phyloP scores from a whole-genome alignment of 2,888 invertebrate genomes.

The Molorchus minor region DNA sequence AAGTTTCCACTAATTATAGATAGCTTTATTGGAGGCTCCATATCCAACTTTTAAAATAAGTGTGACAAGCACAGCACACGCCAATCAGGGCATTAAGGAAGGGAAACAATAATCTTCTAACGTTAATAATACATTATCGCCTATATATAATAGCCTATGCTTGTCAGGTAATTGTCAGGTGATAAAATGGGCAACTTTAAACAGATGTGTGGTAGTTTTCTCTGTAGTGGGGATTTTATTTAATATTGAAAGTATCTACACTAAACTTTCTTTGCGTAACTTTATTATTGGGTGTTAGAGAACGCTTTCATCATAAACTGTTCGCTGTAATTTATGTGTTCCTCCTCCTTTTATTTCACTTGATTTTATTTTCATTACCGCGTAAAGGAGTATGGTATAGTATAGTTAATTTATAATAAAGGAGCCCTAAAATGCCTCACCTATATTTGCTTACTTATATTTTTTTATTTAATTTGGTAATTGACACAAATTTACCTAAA shows the following conservation, averaged over 20 bases:
- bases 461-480: too few species aligned
- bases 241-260: neutral
- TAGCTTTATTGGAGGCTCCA: too few species aligned
- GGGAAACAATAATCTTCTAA: conserved; percentile 9
- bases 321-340: too few species aligned
- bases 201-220: conserved; percentile 10
- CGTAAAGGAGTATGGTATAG: too few species aligned
- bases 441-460: too few species aligned
- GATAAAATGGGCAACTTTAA: conserved; percentile 4
- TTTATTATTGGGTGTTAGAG: neutral
- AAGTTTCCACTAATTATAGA: too few species aligned
- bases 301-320: neutral
- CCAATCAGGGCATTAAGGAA: conserved; percentile 1
- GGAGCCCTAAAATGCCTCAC: too few species aligned
- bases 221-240: conserved; percentile 7
- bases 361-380: too few species aligned
- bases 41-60: neutral
- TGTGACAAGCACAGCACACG: neutral
- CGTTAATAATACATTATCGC: conserved; percentile 11
- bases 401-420: too few species aligned
- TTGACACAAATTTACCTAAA: too few species aligned
- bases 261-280: neutral
- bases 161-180: conserved; percentile 15
- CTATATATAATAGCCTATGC: too few species aligned
- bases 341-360: too few species aligned